A percentile compares a stretch with the other conserved stretches of the same genome.
phyloP scores from a whole-genome alignment of 2,888 invertebrate species.

The Nomada fucata region DNA sequence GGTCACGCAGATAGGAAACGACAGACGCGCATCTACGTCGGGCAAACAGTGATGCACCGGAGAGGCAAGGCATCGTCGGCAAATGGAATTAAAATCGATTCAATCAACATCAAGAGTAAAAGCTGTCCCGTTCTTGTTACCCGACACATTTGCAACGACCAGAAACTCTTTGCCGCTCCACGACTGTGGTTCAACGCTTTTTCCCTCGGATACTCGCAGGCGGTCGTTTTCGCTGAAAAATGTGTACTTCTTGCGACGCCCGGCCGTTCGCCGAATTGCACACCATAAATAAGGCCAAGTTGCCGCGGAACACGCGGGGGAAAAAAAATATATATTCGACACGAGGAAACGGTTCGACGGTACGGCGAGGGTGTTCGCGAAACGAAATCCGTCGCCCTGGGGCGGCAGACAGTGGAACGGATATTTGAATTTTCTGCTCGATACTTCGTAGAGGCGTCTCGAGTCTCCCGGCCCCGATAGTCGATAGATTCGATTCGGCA shows the following conservation, averaged over 20 bases:
- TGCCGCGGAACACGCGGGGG: constrained; percentile 23
- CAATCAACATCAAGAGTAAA: constrained; percentile 2
- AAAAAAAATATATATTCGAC: constrained; percentile 53
- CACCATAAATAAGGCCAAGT: constrained; percentile 71
- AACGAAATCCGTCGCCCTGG: constrained; percentile 20
- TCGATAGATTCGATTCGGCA: not conserved
- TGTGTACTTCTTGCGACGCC: constrained; percentile 70
- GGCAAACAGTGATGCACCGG: not conserved
- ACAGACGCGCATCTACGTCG: not conserved
- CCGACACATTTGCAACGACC: constrained; percentile 35
- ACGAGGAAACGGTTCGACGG: constrained; percentile 26
- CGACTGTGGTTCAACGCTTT: constrained; percentile 51
- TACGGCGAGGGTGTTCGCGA: constrained; percentile 20
- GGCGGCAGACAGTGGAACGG: not conserved
- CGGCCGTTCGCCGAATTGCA: constrained; percentile 68
- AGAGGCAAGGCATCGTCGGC: not conserved
- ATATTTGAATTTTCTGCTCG: constrained; percentile 30
- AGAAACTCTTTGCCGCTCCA: constrained; percentile 35
- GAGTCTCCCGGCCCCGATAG: not conserved
- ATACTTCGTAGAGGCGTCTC: not conserved
- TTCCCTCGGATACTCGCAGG: constrained; percentile 48
- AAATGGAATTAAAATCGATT: constrained; percentile 24
- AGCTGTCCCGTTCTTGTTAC: constrained; percentile 22
- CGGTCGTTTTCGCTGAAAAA: constrained; percentile 74
- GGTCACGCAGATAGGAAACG: not conserved